Percentiles rank a stretch among this genome's conserved stretches.
Evolutionary conservation across 53 echinoderm and acorn worm genomes (phyloP).

Genomic region (Arbacia lixula): DNA sequence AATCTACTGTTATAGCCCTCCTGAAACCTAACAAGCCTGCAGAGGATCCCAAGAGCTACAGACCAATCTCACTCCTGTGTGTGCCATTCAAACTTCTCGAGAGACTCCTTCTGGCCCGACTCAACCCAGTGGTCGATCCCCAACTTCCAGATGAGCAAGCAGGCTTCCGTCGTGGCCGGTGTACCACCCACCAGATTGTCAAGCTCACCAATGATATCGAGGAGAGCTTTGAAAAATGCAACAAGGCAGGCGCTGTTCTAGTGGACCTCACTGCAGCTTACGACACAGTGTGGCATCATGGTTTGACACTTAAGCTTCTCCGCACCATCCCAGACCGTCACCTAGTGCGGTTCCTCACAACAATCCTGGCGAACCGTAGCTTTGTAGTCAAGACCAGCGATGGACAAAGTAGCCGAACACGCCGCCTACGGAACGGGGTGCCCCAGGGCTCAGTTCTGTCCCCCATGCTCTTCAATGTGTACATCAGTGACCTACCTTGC

Average conservation of each 20-base stretch:
- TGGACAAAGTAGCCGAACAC: conserved; percentile 46
- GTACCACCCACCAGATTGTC: conserved; percentile 52
- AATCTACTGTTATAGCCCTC: conserved; percentile 50
- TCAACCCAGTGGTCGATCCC: conserved; percentile 55
- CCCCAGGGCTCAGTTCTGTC: conserved; percentile 47
- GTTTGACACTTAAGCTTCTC: conserved; percentile 50
- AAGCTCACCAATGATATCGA: conserved; percentile 57
- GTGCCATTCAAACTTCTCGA: conserved; percentile 64
- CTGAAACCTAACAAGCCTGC: conserved; percentile 64
- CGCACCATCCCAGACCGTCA: conserved; percentile 51
- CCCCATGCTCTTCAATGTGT: too few relatives aligned
- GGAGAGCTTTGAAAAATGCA: conserved; percentile 42
- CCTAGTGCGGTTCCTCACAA: too few relatives aligned
- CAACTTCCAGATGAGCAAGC: conserved; percentile 66
- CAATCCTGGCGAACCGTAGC: conserved; percentile 57
- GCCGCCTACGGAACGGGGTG: conserved; percentile 53
- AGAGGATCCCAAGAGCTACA: conserved; percentile 70
- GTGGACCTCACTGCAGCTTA: conserved; percentile 70
- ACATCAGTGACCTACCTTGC: conserved; percentile 24
- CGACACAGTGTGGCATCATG: conserved; percentile 67
- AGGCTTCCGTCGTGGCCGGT: conserved; percentile 60
- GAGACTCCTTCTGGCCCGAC: conserved; percentile 23
- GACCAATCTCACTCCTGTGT: conserved; percentile 57
- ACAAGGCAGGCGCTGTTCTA: conserved; percentile 54
- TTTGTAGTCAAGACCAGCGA: conserved; percentile 58